Evolutionary conservation across 2,888 invertebrate species (phyloP).

Genomic region (Ferrisia virgata): DNA sequence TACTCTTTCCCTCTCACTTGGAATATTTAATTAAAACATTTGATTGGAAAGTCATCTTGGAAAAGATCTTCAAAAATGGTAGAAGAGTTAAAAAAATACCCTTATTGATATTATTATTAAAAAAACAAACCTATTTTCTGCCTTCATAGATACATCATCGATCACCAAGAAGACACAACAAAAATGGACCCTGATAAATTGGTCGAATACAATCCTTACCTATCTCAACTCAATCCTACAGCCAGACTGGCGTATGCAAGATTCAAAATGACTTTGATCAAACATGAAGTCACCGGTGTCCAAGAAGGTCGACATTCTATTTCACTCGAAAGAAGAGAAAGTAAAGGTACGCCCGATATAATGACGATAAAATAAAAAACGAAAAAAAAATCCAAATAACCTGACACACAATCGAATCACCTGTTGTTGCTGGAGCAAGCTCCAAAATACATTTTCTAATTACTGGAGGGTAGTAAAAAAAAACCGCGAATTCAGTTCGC

Average conservation of each 20-base stretch:
- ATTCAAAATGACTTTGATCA: conserved; percentile 75
- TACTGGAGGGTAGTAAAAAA: background rate
- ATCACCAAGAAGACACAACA: conserved; percentile 56
- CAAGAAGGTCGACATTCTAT: background rate
- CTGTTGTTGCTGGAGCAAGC: background rate
- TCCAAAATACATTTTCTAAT: background rate
- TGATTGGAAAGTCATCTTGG: too few relatives aligned
- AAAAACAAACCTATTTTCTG: too few relatives aligned
- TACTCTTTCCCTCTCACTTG: too few relatives aligned
- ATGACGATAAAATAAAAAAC: background rate
- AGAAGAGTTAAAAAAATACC: too few relatives aligned
- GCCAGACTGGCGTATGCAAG: conserved; percentile 85
- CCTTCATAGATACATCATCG: conserved; percentile 38
- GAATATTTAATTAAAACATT: too few relatives aligned
- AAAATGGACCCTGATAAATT: conserved; percentile 72
- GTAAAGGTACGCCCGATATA: background rate
- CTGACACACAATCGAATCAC: background rate
- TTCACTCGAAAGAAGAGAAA: background rate
- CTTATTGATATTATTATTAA: too few relatives aligned
- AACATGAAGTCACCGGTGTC: conserved; percentile 57
- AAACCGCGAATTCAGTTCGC: background rate
- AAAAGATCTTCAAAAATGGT: too few relatives aligned
- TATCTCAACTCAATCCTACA: conserved; percentile 70
- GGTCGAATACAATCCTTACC: conserved; percentile 76
- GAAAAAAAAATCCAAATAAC: background rate